Conservation (phyloP, 2,888 invertebrate genomes). For the Iphiclides podalirius region DNA sequence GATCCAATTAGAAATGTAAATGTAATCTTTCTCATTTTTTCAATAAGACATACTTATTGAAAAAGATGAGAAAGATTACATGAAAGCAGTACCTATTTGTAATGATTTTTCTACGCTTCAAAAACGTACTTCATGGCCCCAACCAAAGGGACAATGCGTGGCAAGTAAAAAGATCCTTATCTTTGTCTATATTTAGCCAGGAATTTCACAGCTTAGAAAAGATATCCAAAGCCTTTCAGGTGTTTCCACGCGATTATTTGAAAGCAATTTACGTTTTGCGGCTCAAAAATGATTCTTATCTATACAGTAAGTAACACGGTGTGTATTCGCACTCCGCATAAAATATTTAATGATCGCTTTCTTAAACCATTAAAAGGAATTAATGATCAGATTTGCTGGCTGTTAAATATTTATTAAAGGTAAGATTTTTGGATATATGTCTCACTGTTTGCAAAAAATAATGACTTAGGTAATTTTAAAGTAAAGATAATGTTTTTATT, state of each 20-base stretch:
- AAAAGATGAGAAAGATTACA: too few relatives aligned
- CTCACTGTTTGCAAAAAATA: too few relatives aligned
- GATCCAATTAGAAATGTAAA: too few relatives aligned
- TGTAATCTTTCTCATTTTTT: too few relatives aligned
- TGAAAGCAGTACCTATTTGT: too few relatives aligned
- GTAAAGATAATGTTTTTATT: too few relatives aligned
- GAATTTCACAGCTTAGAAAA: constrained; percentile 25
- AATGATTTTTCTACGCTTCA: too few relatives aligned
- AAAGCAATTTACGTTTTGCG: constrained; percentile 14
- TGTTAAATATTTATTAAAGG: neutral
- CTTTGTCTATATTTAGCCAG: constrained; percentile 26
- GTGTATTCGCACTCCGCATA: constrained; percentile 1
- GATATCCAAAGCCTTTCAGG: constrained; percentile 30
- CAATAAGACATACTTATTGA: too few relatives aligned
- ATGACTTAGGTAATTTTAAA: too few relatives aligned
- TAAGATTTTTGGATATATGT: too few relatives aligned
- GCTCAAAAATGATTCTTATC: constrained; percentile 8
- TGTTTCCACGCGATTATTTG: constrained; percentile 28
- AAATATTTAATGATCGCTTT: constrained; percentile 1
- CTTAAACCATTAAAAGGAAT: neutral
- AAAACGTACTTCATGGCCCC: constrained; percentile 25
- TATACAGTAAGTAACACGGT: neutral
- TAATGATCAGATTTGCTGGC: neutral
- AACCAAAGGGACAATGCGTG: constrained; percentile 30
- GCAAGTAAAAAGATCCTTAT: constrained; percentile 29